Evolutionary conservation across 1,140 invertebrate genomes (phyloP), one percentile per base, ranked within the genome.

Genomic region (Solenopsis invicta): DNA sequence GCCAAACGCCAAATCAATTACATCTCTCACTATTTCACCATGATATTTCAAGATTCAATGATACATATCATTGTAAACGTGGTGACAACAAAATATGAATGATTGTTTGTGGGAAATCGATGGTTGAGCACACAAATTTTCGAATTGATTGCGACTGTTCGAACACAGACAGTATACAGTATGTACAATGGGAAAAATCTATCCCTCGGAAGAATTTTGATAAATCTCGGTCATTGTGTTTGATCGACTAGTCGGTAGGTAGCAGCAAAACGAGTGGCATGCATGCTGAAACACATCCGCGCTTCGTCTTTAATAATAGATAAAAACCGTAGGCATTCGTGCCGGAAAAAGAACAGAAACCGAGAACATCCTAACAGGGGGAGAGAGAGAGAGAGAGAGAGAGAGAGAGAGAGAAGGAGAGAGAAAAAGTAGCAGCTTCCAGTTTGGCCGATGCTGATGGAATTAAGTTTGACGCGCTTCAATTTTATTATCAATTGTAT

Each of bases 241-340:
- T 45, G 6, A 72, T 69, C 29, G 37, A 13, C 10, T 8, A 67
- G 12, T 54, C 21, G 18, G 12, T n/a, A 59, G 41, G 56, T 56
- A 13, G 67, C 69, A 61, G 29, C 54, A 66, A 88, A 29, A 89
- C 87, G 85, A 87, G 87, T 89, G 88, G 75, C 86, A 85, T 71
- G 75, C 86, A 85, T 71, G 82, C 82, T 81, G 87, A 88, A 88
- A 85, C 66, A 78, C 77, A 69, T 50, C 76, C 54, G 62, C 81
- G 89, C 88, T 72, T 90, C 76, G 75, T 75, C 85, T 92, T 92
- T 93, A 93, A 91, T 93, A 93, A 91, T 93, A 92, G 91, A 93
- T 85, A 90, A 92, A 90, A 92, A 92, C 89, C 87, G 88, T 90
- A 91, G 85, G 86, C 87, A 87, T 10, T 76, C 84, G 88, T 72